Evolutionary conservation across 2,797 vertebrate genomes (phyloP), one percentile per base, ranked within the genome.

Genomic region (Rachycentron canadum): DNA sequence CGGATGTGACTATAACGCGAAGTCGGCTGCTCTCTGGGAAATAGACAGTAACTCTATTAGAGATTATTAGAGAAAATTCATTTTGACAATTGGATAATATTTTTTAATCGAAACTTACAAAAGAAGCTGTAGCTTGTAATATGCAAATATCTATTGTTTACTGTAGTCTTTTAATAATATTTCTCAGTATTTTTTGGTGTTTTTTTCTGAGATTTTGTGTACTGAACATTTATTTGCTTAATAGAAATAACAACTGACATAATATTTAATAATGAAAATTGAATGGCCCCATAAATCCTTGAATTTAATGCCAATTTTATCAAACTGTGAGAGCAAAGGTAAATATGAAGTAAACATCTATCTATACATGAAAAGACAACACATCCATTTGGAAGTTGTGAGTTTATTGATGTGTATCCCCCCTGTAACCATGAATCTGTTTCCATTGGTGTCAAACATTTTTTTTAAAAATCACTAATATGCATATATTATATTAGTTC

Each of bases 361-460:
- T 52, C 21, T 8, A 25, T 45, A 28, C 0, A 81, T 40, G 45
- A 85, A 76, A 83, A 73, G 52, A 88, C 13, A 11, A 87, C 77
- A 88, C 83, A 59, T 58, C n/a, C 59, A 53, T 66, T 86, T 95
- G 97, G 96, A 97, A 98, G 97, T 97, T 96, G 96, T 97, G 93
- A 95, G 93, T 99, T 99, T 99, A 99, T 99, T 99, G 96, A 97
- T 93, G 96, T 96, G 95, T 96, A 95, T 78, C 76, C 84, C 95
- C 96, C 95, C 95, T 95, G 82, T 86, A 94, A 91, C 89, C 89
- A 93, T 89, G 90, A 92, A 92, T 89, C 86, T 73, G 86, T 94
- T 92, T 93, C 86, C 81, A 92, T 40, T 87, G 84, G 69, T 92
- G 88, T 91, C 87, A 85, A 89, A 90, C 83, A 80, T 69, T 78